Evolutionary conservation across 2,888 invertebrate species (phyloP).

Genomic region (Dyspetes luteomarginatus): DNA sequence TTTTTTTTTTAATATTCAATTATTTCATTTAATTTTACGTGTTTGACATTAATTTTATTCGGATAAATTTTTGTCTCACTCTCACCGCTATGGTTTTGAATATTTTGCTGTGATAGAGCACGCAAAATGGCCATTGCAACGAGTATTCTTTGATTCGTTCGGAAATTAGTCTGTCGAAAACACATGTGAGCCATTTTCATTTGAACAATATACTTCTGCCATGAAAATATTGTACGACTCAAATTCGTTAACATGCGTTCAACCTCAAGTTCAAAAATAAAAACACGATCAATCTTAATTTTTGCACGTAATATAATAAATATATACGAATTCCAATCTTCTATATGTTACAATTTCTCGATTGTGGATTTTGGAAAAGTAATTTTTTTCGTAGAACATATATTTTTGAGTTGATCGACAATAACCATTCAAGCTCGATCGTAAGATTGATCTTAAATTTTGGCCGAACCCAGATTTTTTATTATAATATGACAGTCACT

Average conservation of each 20-base stretch:
- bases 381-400: neutral
- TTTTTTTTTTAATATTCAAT: constrained; percentile 8
- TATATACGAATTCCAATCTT: no score
- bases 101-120: constrained; percentile 90
- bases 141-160: constrained; percentile 89
- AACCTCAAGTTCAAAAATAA: no score
- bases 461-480: neutral
- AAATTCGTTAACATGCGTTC: no score
- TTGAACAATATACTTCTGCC: no score
- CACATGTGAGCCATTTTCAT: neutral
- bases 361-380: neutral
- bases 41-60: no score
- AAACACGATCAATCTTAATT: no score
- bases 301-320: neutral
- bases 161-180: constrained; percentile 86
- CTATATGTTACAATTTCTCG: no score
- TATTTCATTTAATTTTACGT: no score
- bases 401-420: no score
- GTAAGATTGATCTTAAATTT: no score
- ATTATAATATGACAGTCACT: constrained; percentile 79
- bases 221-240: no score
- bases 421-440: no score
- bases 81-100: constrained; percentile 89
- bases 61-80: constrained; percentile 61
- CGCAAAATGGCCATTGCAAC: constrained; percentile 89